phyloP scores from a whole-genome alignment of 2,888 invertebrate species.

The Chymomyza caudatula region DNA sequence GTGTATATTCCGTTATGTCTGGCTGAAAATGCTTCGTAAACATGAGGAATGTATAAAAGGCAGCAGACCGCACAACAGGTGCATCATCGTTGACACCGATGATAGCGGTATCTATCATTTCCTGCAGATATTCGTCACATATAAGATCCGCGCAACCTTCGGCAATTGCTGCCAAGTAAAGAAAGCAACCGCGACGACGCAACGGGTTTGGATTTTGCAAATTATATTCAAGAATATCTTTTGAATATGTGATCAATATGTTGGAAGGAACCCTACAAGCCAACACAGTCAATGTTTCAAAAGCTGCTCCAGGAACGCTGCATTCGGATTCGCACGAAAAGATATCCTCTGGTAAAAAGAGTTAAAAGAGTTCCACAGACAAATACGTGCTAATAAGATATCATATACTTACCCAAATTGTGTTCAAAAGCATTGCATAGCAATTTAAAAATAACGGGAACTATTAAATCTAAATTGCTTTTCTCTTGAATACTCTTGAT shows the following conservation, averaged over 20 bases:
- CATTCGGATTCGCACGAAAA: constrained; percentile 83
- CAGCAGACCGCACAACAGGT: constrained; percentile 84
- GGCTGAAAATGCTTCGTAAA: constrained; percentile 90
- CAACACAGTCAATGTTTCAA: constrained; percentile 86
- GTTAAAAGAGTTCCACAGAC: too few relatives aligned
- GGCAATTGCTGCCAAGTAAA: constrained; percentile 86
- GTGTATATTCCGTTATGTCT: constrained; percentile 85
- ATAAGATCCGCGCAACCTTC: constrained; percentile 89
- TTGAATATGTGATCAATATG: constrained; percentile 85
- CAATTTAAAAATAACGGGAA: constrained; percentile 83
- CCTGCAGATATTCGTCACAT: constrained; percentile 83
- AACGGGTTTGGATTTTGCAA: constrained; percentile 81
- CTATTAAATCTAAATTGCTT: constrained; percentile 84
- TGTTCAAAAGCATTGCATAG: constrained; percentile 83
- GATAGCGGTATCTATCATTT: constrained; percentile 84
- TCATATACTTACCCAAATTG: constrained; percentile 80
- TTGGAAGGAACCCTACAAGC: constrained; percentile 87
- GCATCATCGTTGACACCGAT: constrained; percentile 83
- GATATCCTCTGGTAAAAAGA: constrained; percentile 81
- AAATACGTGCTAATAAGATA: too few relatives aligned
- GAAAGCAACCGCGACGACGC: constrained; percentile 84
- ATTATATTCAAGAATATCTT: constrained; percentile 83
- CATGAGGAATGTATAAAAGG: constrained; percentile 88
- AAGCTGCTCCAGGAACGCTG: constrained; percentile 83
- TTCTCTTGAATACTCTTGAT: constrained; percentile 85